Base-by-base conservation (phyloP, 2,113 vertebrate genomes). In the Sterrhoptilus dennistouni region DNA sequence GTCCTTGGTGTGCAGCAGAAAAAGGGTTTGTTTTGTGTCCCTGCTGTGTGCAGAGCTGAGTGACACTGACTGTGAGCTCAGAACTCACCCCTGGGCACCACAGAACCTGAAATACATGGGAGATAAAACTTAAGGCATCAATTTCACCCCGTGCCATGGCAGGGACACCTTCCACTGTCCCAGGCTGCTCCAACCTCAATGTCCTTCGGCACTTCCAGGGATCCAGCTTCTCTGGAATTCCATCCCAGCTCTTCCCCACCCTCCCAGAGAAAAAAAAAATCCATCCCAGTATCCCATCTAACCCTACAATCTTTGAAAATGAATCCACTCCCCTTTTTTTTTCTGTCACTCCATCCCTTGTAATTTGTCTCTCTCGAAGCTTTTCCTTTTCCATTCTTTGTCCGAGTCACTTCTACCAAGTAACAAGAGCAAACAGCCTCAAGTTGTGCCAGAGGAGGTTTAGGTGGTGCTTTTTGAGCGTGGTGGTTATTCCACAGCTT, bases 241-340 rank as follows among this genome's bases (percentile, higher is more conserved):
- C 5, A 7, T 31, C 5, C 78, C 42, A 56, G n/a, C 4, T 1
- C 23, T 10, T 57, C 2, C 5, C 22, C 42, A 27, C 11, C n/a
- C 52, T 57, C 28, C 0, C 14, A 40, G 29, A 5, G 24, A 50
- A 13, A 0, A 50, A 13, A 0, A 38, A 24, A 31, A 42, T 49
- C 35, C 52, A 9, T 21, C 52, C 35, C 35, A 11, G 14, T 2
- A 31, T 42, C 61, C 61, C 8, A 50, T 44, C 71, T 52, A 22
- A 66, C 7, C 36, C 44, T 50, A 1, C 35, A 29, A 0, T 5
- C 21, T 21, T 35, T 16, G 8, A 42, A 6, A 76, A 2, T 66
- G 7, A 52, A 68, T 21, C 31, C 21, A 1, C 25, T 59, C 21
- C 21, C 8, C 13, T 17, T 22, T 36, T 42, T 42, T 57, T 9